phyloP scores from a whole-genome alignment of 2,888 invertebrate genomes.

The Exephanes ischioxanthus region DNA sequence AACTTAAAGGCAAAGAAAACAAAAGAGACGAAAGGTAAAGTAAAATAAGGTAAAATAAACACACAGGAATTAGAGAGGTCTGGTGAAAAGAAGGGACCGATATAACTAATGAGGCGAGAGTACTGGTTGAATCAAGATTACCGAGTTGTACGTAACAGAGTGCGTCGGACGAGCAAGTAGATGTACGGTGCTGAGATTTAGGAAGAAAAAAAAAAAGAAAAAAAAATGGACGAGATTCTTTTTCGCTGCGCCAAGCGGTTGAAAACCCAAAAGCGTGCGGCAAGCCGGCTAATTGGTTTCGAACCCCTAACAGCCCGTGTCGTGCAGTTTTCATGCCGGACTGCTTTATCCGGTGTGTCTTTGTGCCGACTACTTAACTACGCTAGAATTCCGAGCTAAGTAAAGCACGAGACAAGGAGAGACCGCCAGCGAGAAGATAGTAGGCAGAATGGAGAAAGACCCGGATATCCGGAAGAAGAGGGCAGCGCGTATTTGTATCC shows the following conservation, averaged over 20 bases:
- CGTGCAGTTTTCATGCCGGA: slow-evolving; percentile 51
- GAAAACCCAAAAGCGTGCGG: slow-evolving; percentile 4
- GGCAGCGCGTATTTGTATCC: slow-evolving; percentile 29
- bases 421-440: slow-evolving; percentile 26
- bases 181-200: neutral
- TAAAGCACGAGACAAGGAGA: slow-evolving; percentile 2
- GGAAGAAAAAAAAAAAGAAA: neutral
- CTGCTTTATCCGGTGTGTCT: slow-evolving; percentile 46
- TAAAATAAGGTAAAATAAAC: too few relatives aligned
- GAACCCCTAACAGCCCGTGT: slow-evolving; percentile 46
- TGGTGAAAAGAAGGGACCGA: neutral
- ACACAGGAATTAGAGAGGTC: neutral
- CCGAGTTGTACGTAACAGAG: neutral
- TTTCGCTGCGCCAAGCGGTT: slow-evolving; percentile 7
- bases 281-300: slow-evolving; percentile 58
- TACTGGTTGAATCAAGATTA: neutral
- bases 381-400: slow-evolving; percentile 32
- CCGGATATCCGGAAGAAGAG: slow-evolving; percentile 50
- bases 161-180: neutral
- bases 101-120: neutral
- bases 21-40: slow-evolving; percentile 5
- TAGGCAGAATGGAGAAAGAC: slow-evolving; percentile 38
- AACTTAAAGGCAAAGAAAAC: neutral
- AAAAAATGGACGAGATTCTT: slow-evolving; percentile 4
- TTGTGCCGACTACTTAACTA: slow-evolving; percentile 52